phyloP scores from a whole-genome alignment of 2,888 invertebrate species.

The Lordiphosa andalusiaca region DNA sequence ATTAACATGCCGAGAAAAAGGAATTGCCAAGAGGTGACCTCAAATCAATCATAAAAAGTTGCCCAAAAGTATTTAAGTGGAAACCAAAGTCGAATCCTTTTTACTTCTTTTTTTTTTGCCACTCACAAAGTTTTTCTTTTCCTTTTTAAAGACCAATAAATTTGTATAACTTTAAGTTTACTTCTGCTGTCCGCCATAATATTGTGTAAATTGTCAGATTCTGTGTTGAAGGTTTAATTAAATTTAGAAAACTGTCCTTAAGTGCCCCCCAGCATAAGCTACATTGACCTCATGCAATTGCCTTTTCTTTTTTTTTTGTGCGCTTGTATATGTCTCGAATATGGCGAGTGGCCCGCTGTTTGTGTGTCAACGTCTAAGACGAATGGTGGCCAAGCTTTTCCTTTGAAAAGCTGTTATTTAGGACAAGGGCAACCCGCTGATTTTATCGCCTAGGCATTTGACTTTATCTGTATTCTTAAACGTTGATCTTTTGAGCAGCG shows the following conservation, averaged over 20 bases:
- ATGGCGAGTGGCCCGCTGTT: constrained; percentile 5
- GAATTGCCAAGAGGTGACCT: constrained; percentile 21
- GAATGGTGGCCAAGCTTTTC: constrained; percentile 1
- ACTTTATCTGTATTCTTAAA: constrained; percentile 14
- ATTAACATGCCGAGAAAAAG: constrained; percentile 36
- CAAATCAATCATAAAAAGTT: constrained; percentile 55
- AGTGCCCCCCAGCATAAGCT: constrained; percentile 10
- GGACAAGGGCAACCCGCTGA: constrained; percentile 55
- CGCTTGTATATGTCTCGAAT: too few relatives aligned
- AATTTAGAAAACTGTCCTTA: constrained; percentile 35
- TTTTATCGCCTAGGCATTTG: constrained; percentile 46
- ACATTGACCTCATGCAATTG: constrained; percentile 9
- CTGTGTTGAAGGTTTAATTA: constrained; percentile 56
- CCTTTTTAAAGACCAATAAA: background rate
- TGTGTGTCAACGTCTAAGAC: constrained; percentile 10
- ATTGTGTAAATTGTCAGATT: constrained; percentile 39
- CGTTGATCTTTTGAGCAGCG: constrained; percentile 30
- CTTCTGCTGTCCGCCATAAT: constrained; percentile 17
- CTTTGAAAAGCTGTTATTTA: constrained; percentile 6
- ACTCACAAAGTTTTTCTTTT: too few relatives aligned
- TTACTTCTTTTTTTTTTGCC: too few relatives aligned
- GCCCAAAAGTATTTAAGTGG: background rate
- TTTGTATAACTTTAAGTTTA: constrained; percentile 29
- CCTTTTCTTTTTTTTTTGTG: background rate
- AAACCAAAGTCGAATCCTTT: constrained; percentile 3